Base-by-base conservation (phyloP, 2,888 invertebrate genomes). In the Mythimna lalbum region DNA sequence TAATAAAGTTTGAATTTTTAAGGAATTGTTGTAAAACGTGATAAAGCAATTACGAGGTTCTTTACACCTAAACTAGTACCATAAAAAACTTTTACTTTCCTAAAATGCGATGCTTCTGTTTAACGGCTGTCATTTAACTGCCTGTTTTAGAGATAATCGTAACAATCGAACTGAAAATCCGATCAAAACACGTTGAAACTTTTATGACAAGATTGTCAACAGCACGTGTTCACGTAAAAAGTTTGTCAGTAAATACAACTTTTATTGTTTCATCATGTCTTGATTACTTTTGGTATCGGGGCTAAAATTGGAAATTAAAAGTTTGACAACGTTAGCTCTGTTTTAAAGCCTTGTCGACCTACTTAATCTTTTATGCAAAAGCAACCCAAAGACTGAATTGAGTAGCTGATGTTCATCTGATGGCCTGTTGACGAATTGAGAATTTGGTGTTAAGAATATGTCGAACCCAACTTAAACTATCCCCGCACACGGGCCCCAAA, bases 181-280 rank as follows among this genome's bases (percentile, higher is more conserved):
- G 80, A 82, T 82, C 82, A 76, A 73, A 84, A 75, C 27, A 59
- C 63, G 74, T 73, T 74, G 68, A 72, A 86, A 73, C 33, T 73
- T 81, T 78, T 81, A 69, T 80, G 60, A 64, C 69, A 63, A n/a
- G 61, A 57, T 57, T 73, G 66, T 69, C 63, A 70, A 76, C 56
- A 78, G 43, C 39, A 72, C 73, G 63, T 78, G 52, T 36, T 39
- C 9, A 31, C 19, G 17, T 3, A 31, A 71, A 76, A 73, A 70
- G 63, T 78, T 80, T 49, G 52, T 57, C 47, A 64, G 71, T 61
- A 66, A 62, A 62, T 68, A 64, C 17, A 73, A 83, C 27, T 80
- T 83, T 73, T 70, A 73, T 61, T 56, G 74, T 59, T 72, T 63
- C 49, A 63, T 68, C 52, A 68, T 64, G 57, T 62, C 59, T 69